Base-by-base conservation (phyloP, 1,140 invertebrate genomes). In the Nasonia giraulti region DNA sequence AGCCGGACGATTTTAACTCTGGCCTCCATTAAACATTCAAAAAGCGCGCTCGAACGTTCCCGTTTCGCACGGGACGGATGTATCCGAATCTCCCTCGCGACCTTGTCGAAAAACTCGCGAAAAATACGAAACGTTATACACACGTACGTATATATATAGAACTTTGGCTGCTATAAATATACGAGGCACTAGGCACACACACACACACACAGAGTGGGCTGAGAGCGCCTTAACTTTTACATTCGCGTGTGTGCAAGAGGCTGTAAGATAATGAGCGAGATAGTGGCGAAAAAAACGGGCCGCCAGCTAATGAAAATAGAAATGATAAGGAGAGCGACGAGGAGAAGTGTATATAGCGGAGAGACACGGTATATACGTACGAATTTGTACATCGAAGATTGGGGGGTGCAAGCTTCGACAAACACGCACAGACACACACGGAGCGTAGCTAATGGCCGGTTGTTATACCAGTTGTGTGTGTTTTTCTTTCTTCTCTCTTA, bases 231-330 rank as follows among this genome's bases (percentile, higher is more conserved):
- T 73, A 80, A 71, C 75, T 80, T 84, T 74, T 73, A 12, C 66
- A 44, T 74, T 79, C 68, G 50, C 68, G 69, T 73, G n/a, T 73
- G 8, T 27, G 33, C 33, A 37, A 37, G 33, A 44, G 73, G 20
- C 81, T 12, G 50, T 84, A 84, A 84, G 77, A 84, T 84, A 84
- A 84, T 84, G 77, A 84, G 23, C 40, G 14, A 80, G 68, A 80
- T 80, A 80, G 66, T 40, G 14, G 23, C 62, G 31, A 47, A 68
- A 74, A 20, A 20, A 71, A 55, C 44, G 40, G 75, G 82, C 40
- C 66, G 55, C 1, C 20, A 40, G 6, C 10, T 44, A 83, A 50
- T 83, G 55, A 69, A 77, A 83, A 77, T 77, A 83, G 62, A 77
- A 83, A 77, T 77, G 37, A 23, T 44, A 83, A 69, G 50, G 20